Base-by-base conservation (phyloP, 2,888 invertebrate genomes). In the Platynereis dumerilii region DNA sequence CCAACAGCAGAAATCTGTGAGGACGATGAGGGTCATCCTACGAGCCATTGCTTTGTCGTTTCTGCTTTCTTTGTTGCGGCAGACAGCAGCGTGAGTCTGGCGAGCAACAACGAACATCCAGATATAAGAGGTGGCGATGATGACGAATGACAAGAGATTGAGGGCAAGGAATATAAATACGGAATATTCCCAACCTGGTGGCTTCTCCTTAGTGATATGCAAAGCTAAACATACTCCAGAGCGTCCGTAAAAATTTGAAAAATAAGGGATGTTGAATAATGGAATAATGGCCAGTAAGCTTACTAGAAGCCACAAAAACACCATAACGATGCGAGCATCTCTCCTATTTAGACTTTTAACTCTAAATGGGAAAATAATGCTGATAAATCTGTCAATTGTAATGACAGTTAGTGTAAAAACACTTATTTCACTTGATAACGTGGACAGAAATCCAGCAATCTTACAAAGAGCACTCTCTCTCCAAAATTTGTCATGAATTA, bases 1-100 rank as follows among this genome's bases (percentile, higher is more conserved):
- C 87, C 86, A 87, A 70, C 87, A 87, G 61, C 83, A 84, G 68
- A 86, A 86, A 73, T 87, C 86, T 0, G 87, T 86, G 65, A 85
- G 82, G 1, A 87, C 86, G 45, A 87, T 84, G n/a, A 86, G 72
- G 0, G 86, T 84, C 86, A 87, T 86, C 58, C 86, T 76, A 60
- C 83, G 79, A 0, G 86, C 86, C 86, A 87, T 86, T 2, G 85
- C 84, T 22, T 79, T 74, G 67, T 86, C 85, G 1, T 78, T 79
- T 66, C 79, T 78, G 52, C 75, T 75, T 69, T 83, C 79, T 2
- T 76, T 76, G 57, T 80, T 54, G 20, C 83, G 72, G 12, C 34
- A 34, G 0, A 84, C 85, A 2, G 85, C 85, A 57, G 79, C 78
- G 59, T 84, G 81, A 0, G 86, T 86, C 28, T 80, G 77, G 64